These are phyloP conservation scores for Camponotus fellah DNA, from an alignment of 2,888 invertebrate species.

Conservation along the genomic window DNA sequence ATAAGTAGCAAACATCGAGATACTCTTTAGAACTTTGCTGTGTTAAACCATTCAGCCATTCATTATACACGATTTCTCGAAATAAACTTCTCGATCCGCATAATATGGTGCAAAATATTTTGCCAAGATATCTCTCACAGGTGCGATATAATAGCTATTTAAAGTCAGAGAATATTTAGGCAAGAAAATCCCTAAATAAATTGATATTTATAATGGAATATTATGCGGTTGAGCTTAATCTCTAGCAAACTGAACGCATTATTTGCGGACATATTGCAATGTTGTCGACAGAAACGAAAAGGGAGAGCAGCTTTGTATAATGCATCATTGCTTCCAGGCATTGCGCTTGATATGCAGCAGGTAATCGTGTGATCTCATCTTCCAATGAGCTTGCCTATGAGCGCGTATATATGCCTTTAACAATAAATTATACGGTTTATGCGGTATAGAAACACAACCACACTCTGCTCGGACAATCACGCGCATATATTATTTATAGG, in stretches of 20 bases:
- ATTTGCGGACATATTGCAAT: constrained; percentile 72
- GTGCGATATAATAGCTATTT: not conserved
- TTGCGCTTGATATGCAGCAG: constrained; percentile 62
- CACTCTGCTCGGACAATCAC: not conserved
- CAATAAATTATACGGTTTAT: constrained; percentile 44
- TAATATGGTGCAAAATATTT: not conserved
- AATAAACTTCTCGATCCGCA: not conserved
- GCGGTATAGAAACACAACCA: not conserved
- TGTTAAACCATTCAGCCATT: not conserved
- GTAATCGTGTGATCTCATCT: constrained; percentile 63
- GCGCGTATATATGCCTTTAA: not conserved
- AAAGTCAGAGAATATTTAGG: constrained; percentile 3
- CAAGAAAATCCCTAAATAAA: constrained; percentile 62
- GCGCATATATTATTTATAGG: constrained; percentile 35
- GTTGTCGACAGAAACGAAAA: constrained; percentile 50
- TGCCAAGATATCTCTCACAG: not conserved
- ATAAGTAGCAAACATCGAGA: not conserved
- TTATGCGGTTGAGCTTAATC: constrained; percentile 74
- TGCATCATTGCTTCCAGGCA: constrained; percentile 69
- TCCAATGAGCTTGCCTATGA: constrained; percentile 32
- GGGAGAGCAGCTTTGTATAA: constrained; percentile 68
- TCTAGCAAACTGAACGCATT: constrained; percentile 70
- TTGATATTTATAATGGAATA: constrained; percentile 75
- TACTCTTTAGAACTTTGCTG: not conserved
- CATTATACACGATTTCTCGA: not conserved